Base-by-base conservation (phyloP, 2,888 invertebrate species). In the Dolichopus griseipennis region DNA sequence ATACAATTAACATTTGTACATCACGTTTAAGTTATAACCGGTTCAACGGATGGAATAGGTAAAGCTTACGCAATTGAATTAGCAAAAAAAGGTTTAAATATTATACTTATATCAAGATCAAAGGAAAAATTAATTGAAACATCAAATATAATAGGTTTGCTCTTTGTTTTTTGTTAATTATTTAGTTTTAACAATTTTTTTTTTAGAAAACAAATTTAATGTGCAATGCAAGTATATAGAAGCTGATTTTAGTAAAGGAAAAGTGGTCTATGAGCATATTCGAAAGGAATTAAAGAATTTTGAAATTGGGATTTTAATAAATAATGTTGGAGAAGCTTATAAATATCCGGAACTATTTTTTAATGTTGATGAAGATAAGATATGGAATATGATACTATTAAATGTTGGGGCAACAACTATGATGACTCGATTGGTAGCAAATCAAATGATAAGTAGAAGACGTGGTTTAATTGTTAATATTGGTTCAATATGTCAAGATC, bases 31-130 rank as follows among this genome's bases (percentile, higher is more conserved):
- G 94, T 92, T 72, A 85, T 95, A 61, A 95, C 95, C 0, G 95
- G 94, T 22, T 88, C 90, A 62, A 94, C 94, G 0, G 95, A 95
- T 81, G 95, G 95, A 62, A 93, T 95, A 75, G 95, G 95, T 33
- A 91, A 89, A 80, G 90, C 90, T 64, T 95, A 94, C 78, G 91
- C 93, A 34, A 79, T 84, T 73, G 90, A 92, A 81, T 81, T 95
- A 74, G 94, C 93, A 0, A 83, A 84, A 52, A 84, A 87, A 67
- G 89, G 90, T 0, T 80, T 94, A 71, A 93, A 91, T 79, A 80
- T 94, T 63, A 87, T 92, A 27, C 84, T 95, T 67, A 89, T 95
- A 72, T 92, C 93, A 75, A 82, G 94, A 71, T 90, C 85, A 72
- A 81, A 85, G 68, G 86, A 88, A 1, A 93, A 92, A 77, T 82